Base-by-base conservation (phyloP, 2,888 invertebrate genomes). In the Subacronicta megacephala region DNA sequence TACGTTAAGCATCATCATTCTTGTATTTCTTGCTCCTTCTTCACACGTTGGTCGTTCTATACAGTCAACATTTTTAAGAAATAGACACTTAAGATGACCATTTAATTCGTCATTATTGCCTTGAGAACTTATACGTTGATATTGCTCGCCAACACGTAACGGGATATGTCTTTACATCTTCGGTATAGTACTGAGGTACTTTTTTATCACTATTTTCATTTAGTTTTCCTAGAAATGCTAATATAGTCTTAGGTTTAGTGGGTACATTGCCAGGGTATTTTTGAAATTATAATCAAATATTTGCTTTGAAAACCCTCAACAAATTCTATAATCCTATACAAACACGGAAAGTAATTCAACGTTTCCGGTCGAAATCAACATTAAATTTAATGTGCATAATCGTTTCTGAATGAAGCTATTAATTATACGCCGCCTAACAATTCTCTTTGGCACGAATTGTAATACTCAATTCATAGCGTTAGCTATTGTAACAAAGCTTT, bases 361-460 rank as follows among this genome's bases (percentile, higher is more conserved):
- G 45, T 66, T 58, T 71, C 71, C 70, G 57, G 53, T 36, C 37
- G 40, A 55, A 65, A 72, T 55, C 63, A 61, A 59, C 43, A 31
- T 31, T n/a, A 26, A 26, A 41, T 52, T 49, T 50, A 54, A 63
- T 58, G 44, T 40, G 5, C 58, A 46, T 52, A 63, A 68, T 69
- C 62, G 65, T 44, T 64, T 43, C 49, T 38, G 44, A 63, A 61
- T 68, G 37, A 53, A 62, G 64, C 63, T 55, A 72, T 77, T 63
- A 76, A 75, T 72, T 67, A 65, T 52, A 68, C 43, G 46, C 47
- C 38, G 52, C 40, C 54, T 54, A 49, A 62, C 62, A 62, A 65
- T 69, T 61, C 50, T 57, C 52, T 50, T 51, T 54, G 61, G 57
- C 56, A 44, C 20, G 45, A 42, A 64, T 69, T 61, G 61, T 73